Percentiles rank a stretch among this genome's conserved stretches.
Evolutionary conservation across 2,113 vertebrate species (phyloP).

Genomic region (Acrocephalus kingi): DNA sequence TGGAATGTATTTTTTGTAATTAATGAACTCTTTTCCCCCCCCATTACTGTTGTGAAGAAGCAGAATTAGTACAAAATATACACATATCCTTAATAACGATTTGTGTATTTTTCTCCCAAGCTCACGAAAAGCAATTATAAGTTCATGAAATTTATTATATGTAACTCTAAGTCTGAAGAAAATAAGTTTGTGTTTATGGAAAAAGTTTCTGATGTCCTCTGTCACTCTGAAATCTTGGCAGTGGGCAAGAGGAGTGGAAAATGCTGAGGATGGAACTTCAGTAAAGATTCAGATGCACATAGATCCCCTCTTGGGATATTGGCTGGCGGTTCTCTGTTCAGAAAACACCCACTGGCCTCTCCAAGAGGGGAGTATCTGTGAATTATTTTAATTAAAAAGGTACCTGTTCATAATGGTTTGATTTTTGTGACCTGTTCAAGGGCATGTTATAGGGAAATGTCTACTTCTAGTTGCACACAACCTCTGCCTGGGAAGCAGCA

Average conservation of each 20-base stretch:
- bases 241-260: background rate
- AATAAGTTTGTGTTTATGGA: background rate
- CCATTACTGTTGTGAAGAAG: background rate
- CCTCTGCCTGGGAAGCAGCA: background rate
- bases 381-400: background rate
- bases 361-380: background rate
- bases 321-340: no score
- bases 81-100: background rate
- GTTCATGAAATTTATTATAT: background rate
- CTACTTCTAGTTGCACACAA: background rate
- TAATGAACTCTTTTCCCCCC: background rate
- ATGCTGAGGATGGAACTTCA: background rate
- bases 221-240: background rate
- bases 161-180: background rate
- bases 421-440: background rate
- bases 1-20: constrained; percentile 42
- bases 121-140: background rate
- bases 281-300: background rate
- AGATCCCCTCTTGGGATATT: background rate
- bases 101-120: background rate
- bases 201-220: background rate
- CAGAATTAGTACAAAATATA: background rate
- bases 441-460: background rate
- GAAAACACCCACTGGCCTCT: no score
- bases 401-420: background rate